Base-by-base conservation (phyloP, 2,113 vertebrate species). In the Nothobranchius furzeri region DNA sequence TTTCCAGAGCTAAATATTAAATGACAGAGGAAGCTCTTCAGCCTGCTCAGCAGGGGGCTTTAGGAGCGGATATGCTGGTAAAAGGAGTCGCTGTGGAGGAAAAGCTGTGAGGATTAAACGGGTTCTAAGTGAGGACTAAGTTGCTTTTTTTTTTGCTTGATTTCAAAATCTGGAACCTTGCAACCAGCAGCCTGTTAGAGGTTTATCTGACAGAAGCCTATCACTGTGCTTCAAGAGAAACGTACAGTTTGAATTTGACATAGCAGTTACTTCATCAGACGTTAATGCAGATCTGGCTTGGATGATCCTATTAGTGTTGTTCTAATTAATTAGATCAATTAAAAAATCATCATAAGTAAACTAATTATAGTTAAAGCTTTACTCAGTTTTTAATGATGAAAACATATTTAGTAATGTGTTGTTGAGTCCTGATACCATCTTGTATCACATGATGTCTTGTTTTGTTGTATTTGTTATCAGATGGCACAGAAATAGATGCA, bases 1-100 rank as follows among this genome's bases (percentile, higher is more conserved):
- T 78, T 46, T 46, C 30, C 60, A 70, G 64, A 73, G 59, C 63
- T 83, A 79, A 79, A 88, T 86, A 79, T 85, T 83, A 84, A 78
- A 87, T 85, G 85, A 83, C 73, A 73, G 47, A 67, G 58, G 17
- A 20, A 78, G 62, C 65, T 79, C 70, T 71, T 37, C 60, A 55
- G 60, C 54, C 58, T 60, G 20, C 67, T 53, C 72, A 68, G 53
- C 67, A 54, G 65, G 64, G 73, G 73, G 61, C 54, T 51, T 65
- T 45, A 57, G 73, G 65, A 64, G 57, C 58, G 75, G 75, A 79
- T 78, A 71, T 66, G 67, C 54, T 66, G 60, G 59, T 73, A 75
- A 78, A 85, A 83, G 61, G 67, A 81, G 52, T 69, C 76, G 35
- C 54, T 61, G 24, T 65, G 59, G 57, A 68, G 52, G 75, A 50